Percentiles rank a stretch among this genome's conserved stretches.
Evolutionary conservation across 2,113 vertebrate species (phyloP).

Genomic region (Potamarius usumacintae): DNA sequence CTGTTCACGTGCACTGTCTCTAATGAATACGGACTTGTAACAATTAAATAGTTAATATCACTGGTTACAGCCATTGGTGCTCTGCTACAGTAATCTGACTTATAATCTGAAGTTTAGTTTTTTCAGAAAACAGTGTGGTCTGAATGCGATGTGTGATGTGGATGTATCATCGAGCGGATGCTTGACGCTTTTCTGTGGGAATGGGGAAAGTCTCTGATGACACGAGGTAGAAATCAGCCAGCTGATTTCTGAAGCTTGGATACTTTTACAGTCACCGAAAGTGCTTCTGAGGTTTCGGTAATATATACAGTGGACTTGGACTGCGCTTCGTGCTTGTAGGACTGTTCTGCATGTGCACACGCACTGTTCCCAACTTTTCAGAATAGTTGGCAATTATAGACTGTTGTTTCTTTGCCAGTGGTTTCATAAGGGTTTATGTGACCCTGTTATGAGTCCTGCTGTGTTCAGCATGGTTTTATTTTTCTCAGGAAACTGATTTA

Average conservation of each 20-base stretch:
- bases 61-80: slow-evolving; percentile 35
- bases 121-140: background rate
- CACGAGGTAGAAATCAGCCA: background rate
- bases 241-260: background rate
- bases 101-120: background rate
- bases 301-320: slow-evolving; percentile 19
- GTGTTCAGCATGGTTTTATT: slow-evolving; percentile 51
- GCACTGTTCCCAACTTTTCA: background rate
- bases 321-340: slow-evolving; percentile 43
- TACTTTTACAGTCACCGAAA: slow-evolving; percentile 24
- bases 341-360: slow-evolving; percentile 12
- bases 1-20: background rate
- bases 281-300: slow-evolving; percentile 17
- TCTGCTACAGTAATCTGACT: slow-evolving; percentile 2
- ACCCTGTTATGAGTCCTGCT: slow-evolving; percentile 25
- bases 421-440: slow-evolving; percentile 12
- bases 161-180: background rate
- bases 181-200: slow-evolving; percentile 4
- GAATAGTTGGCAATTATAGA: slow-evolving; percentile 22
- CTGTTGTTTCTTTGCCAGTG: slow-evolving; percentile 34
- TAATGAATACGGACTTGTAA: background rate
- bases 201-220: slow-evolving; percentile 1
- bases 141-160: no score
- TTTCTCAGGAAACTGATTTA: slow-evolving; percentile 71
- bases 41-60: no score